phyloP scores from a whole-genome alignment of 1,140 invertebrate species.

The Saxidomus purpurata region DNA sequence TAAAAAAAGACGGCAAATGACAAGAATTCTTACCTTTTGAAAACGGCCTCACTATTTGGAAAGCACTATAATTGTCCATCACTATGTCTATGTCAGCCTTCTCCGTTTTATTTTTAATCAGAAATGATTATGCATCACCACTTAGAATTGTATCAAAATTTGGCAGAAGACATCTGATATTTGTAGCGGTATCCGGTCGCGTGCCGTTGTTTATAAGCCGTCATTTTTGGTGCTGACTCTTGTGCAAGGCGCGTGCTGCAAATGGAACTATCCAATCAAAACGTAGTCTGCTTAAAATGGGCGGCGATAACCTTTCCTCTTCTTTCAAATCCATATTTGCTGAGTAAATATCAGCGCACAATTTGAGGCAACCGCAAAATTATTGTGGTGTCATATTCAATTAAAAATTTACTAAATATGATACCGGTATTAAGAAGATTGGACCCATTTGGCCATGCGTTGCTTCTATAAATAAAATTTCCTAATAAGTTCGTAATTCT shows the following conservation, averaged over 20 bases:
- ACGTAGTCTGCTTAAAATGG: background rate
- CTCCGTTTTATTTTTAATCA: constrained; percentile 14
- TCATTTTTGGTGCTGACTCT: background rate
- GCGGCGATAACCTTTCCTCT: background rate
- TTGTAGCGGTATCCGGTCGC: background rate
- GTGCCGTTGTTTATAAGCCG: constrained; percentile 17
- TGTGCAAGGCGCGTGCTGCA: background rate
- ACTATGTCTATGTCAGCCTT: background rate
- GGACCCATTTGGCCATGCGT: no score
- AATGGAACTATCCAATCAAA: constrained; percentile 8
- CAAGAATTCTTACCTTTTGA: constrained; percentile 5
- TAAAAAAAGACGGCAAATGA: no score
- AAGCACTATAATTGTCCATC: constrained; percentile 53
- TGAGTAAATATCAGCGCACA: background rate
- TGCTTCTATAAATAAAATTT: no score
- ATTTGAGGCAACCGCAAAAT: background rate
- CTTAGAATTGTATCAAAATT: background rate
- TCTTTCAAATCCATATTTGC: background rate
- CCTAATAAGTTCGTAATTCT: no score
- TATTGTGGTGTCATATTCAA: background rate
- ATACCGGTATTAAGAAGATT: no score
- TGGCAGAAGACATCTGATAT: background rate
- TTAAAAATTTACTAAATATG: no score
- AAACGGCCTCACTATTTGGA: constrained; percentile 12
- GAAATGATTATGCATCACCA: constrained; percentile 43